Evolutionary conservation across 1,140 invertebrate species (phyloP), one percentile per base, ranked within the genome.

Genomic region (Solenopsis fugax): DNA sequence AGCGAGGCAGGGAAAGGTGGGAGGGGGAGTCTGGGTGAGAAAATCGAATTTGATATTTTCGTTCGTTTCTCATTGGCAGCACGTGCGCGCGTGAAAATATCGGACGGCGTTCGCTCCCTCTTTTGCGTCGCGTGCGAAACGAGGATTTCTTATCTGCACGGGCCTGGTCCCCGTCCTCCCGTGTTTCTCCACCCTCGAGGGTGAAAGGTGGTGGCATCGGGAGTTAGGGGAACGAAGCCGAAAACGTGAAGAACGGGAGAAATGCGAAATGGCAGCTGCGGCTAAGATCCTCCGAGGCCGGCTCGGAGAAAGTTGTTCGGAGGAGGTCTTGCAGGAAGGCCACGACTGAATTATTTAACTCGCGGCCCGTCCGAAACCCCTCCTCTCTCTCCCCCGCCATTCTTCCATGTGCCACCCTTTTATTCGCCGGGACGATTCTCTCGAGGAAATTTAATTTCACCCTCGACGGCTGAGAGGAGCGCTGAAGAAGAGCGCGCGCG

Each of bases 281-380:
- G 72, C 64, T 64, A 52, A 54, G 77, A 64, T 41, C 45, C 41
- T 78, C 13, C 60, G 69, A 64, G 29, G 75, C 41, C 24, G 86
- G 58, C 29, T n/a, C 60, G 73, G 81, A 37, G 86, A 82, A 77
- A 92, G 82, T 89, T 78, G 76, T 89, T 58, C 29, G 88, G 87
- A 82, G 86, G 24, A 62, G 86, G 67, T 60, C 65, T 78, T 84
- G 78, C 88, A 29, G 64, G 78, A 58, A 85, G 58, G 58, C 86
- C 76, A 80, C 90, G 84, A 89, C 87, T 93, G 90, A 93, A 93
- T 93, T 92, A 93, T 93, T 93, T 92, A 92, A 92, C 73, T 91
- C 82, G 67, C 67, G 77, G 56, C 72, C 85, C 64, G 64, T 76
- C 84, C 75, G 52, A 88, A 72, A 67, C 62, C 73, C 29, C 58